Evolutionary conservation across 2,888 invertebrate genomes (phyloP).

Genomic region (Drosophila mercatorum): DNA sequence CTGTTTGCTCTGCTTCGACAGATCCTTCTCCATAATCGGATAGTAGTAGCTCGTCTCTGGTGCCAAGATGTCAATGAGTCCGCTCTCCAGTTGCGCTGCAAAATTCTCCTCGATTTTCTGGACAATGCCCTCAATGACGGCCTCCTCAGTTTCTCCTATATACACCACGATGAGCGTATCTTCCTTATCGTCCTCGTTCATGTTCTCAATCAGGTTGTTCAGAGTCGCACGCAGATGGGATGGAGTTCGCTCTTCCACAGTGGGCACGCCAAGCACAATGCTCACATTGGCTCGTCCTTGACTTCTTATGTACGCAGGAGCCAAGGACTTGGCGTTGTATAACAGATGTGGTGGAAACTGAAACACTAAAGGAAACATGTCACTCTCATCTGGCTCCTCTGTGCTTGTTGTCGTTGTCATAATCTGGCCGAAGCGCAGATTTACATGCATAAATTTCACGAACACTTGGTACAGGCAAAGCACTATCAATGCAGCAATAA

Average conservation of each 20-base stretch:
- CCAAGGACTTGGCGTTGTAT: neutral
- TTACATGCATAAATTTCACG: no score
- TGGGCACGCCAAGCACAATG: neutral
- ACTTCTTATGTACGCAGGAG: neutral
- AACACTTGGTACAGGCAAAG: neutral
- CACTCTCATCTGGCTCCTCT: neutral
- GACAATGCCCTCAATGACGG: neutral
- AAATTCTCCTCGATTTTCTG: neutral
- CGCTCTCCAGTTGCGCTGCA: neutral
- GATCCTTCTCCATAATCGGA: neutral
- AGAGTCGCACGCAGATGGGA: constrained; percentile 1
- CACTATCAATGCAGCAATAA: neutral
- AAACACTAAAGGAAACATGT: neutral
- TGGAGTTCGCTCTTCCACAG: neutral
- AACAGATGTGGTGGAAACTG: neutral
- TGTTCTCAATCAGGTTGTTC: neutral
- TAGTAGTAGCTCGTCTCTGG: neutral
- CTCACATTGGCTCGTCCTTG: neutral
- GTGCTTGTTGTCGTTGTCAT: no score
- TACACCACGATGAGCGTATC: constrained; percentile 1
- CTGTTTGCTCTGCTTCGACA: neutral
- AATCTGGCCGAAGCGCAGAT: no score
- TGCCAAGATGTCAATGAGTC: neutral
- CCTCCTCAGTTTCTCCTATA: neutral
- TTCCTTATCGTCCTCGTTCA: neutral